Evolutionary conservation across 1,140 invertebrate genomes (phyloP).

Genomic region (Drosophila arawakana): DNA sequence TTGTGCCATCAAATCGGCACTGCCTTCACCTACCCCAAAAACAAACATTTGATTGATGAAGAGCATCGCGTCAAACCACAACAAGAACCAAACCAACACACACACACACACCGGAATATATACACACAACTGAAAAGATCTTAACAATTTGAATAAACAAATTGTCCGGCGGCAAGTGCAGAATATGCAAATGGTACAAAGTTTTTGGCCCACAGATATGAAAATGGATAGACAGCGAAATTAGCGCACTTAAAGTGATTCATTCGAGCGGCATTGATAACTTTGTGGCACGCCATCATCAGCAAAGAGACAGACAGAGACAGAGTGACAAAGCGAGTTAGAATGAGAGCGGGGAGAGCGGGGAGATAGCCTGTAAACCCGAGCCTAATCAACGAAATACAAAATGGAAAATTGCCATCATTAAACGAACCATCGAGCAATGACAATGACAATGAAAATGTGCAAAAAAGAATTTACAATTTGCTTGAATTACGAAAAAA

Average conservation of each 20-base stretch:
- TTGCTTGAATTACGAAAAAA: neutral
- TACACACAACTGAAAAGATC: conserved; percentile 44
- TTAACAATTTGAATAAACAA: conserved; percentile 72
- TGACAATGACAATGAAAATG: conserved; percentile 22
- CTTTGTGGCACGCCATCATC: conserved; percentile 63
- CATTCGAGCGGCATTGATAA: conserved; percentile 65
- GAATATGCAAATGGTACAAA: conserved; percentile 59
- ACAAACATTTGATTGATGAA: conserved; percentile 79
- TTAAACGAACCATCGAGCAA: conserved; percentile 40
- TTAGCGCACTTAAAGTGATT: conserved; percentile 78
- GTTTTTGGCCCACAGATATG: conserved; percentile 25
- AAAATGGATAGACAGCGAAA: conserved; percentile 52
- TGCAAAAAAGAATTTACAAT: conserved; percentile 38
- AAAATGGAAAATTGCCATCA: conserved; percentile 37
- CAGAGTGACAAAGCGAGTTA: no score
- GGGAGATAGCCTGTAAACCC: neutral
- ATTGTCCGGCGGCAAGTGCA: conserved; percentile 28
- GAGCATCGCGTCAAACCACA: conserved; percentile 54
- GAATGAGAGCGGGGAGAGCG: neutral
- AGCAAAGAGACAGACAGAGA: neutral
- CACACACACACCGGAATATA: neutral
- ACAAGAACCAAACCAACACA: conserved; percentile 10
- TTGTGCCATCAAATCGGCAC: conserved; percentile 12
- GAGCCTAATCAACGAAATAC: conserved; percentile 38
- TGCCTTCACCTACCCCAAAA: neutral